Conservation (phyloP, 2,888 invertebrate genomes). For the Pseudococcus viburni region DNA sequence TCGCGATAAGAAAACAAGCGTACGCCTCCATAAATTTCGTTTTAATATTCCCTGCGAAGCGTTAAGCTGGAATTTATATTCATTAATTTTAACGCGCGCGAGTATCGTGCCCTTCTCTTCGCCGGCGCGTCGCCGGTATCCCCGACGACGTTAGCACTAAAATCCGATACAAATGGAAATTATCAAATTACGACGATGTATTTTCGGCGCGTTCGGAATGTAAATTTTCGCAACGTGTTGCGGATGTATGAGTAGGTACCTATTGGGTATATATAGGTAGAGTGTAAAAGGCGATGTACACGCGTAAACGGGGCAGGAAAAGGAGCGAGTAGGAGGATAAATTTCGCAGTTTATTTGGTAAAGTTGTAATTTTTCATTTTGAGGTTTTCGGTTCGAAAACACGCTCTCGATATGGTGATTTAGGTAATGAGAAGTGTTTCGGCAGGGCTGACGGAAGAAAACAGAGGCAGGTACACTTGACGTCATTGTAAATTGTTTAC, state of each 20-base stretch:
- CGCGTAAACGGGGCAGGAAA: background rate
- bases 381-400: background rate
- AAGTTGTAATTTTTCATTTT: conserved; percentile 1
- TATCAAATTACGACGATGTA: conserved; percentile 31
- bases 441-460: background rate
- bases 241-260: background rate
- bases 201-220: conserved; percentile 24
- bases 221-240: conserved; percentile 29
- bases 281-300: background rate
- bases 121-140: background rate
- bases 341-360: background rate
- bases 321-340: background rate
- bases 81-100: background rate
- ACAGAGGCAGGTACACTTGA: background rate
- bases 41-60: conserved; percentile 22
- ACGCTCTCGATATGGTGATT: background rate
- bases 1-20: conserved; percentile 14
- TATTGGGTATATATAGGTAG: background rate
- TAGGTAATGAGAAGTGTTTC: background rate
- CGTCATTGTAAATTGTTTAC: background rate
- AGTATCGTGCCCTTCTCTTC: background rate
- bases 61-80: conserved; percentile 31
- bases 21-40: conserved; percentile 27
- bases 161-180: conserved; percentile 31
- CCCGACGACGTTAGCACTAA: background rate